Base-by-base conservation (phyloP, 2,797 vertebrate species). In the Hylomyscus alleni region DNA sequence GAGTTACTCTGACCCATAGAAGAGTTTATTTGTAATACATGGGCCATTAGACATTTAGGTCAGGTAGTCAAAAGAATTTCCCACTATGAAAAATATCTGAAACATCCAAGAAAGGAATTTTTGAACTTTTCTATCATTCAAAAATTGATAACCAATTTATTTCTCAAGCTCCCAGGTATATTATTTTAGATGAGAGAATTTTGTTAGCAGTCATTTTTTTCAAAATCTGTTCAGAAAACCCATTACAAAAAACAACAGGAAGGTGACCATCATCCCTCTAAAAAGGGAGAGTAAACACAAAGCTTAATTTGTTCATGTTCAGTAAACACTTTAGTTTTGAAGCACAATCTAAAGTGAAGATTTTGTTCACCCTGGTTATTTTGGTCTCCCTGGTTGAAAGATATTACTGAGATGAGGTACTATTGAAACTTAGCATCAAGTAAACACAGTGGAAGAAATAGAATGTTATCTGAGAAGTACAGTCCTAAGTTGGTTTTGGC, bases 141-240 rank as follows among this genome's bases (percentile, higher is more conserved):
- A 82, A 97, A 96, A 97, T 95, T 95, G 92, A 88, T 93, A 97
- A 93, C 24, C 0, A 3, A 95, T 91, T 95, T 9, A 2, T 50
- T 96, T 95, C 62, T 96, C 17, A 40, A 72, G 72, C 34, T 97
- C 52, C 11, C 34, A 78, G 89, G 65, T 94, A 75, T 94, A 94
- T 94, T 90, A 96, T 97, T 97, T 93, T 96, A 88, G 91, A 88
- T 77, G 76, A 94, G 14, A 75, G 81, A 88, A 90, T 97, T 96
- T 95, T 29, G 7, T 58, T 54, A 47, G 67, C 80, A 87, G 52
- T 29, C 14, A 78, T 90, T 97, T 78, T 96, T 96, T 93, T 95
- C 77, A 72, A 65, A 50, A 87, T 87, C 12, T 87, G 52, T 93
- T 62, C 76, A 93, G 62, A 96, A 95, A 96, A 78, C 37, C 37